Evolutionary conservation across 2,113 vertebrate genomes (phyloP).

Genomic region (Piaya cayana): DNA sequence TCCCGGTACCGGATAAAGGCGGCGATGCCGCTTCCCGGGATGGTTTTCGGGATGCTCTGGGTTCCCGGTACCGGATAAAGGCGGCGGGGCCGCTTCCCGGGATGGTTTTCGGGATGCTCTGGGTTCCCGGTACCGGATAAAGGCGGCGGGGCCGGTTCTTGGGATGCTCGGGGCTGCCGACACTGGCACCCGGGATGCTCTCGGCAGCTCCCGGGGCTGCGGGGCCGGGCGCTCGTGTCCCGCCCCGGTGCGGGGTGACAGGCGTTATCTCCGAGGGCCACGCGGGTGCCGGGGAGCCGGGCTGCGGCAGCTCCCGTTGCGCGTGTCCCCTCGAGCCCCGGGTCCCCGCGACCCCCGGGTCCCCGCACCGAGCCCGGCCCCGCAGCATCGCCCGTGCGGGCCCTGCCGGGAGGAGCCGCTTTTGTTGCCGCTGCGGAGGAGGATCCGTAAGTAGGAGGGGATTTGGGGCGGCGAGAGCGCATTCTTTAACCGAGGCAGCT

Average conservation of each 20-base stretch:
- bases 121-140: no score
- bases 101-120: no score
- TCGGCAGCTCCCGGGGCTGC: no score
- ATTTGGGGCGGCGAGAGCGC: neutral
- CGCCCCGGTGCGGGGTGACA: neutral
- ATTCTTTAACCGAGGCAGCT: neutral
- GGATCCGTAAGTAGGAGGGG: constrained; percentile 4
- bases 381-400: neutral
- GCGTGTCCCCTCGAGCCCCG: neutral
- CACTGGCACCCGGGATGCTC: no score
- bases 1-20: no score
- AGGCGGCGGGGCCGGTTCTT: no score
- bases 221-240: neutral
- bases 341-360: neutral
- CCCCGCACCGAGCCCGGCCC: neutral
- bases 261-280: neutral
- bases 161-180: no score
- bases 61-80: no score
- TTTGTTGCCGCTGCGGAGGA: neutral
- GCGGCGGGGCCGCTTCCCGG: no score
- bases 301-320: neutral
- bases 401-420: neutral
- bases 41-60: no score
- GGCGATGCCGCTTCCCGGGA: no score
- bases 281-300: no score